Conservation (phyloP, 2,888 invertebrate species). For the Elaeidobius kamerunicus region DNA sequence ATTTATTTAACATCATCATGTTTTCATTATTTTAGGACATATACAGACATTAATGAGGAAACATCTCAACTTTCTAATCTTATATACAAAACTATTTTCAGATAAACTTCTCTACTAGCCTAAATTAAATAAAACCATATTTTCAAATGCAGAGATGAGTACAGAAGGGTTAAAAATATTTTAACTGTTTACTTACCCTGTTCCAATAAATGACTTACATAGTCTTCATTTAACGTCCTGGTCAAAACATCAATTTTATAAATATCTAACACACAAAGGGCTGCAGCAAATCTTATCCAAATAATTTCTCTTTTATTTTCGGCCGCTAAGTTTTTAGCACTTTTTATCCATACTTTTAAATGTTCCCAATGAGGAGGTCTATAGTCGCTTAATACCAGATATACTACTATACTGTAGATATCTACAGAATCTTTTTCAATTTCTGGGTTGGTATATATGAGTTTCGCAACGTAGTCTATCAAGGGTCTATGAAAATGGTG, state of each 20-base stretch:
- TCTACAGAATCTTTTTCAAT: slow-evolving; percentile 47
- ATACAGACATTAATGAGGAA: too few species aligned
- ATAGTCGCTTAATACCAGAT: slow-evolving; percentile 57
- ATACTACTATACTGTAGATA: slow-evolving; percentile 54
- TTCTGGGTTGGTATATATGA: slow-evolving; percentile 49
- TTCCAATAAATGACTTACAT: slow-evolving; percentile 46
- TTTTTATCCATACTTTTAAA: slow-evolving; percentile 44
- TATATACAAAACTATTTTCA: too few species aligned
- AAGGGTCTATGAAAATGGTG: slow-evolving; percentile 58
- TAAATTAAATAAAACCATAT: too few species aligned
- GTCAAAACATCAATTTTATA: slow-evolving; percentile 56
- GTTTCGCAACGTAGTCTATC: slow-evolving; percentile 57
- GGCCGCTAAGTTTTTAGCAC: slow-evolving; percentile 28
- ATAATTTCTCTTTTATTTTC: slow-evolving; percentile 34
- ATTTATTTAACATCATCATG: slow-evolving; percentile 21
- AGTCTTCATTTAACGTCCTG: slow-evolving; percentile 53
- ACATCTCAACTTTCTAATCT: too few species aligned
- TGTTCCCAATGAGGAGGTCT: slow-evolving; percentile 57
- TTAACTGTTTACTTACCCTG: slow-evolving; percentile 38
- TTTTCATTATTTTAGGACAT: too few species aligned
- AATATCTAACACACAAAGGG: slow-evolving; percentile 58
- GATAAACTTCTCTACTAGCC: too few species aligned
- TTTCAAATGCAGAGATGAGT: too few species aligned
- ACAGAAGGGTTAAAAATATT: too few species aligned
- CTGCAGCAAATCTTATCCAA: slow-evolving; percentile 53